Evolutionary conservation across 2,113 vertebrate genomes (phyloP), one percentile per base, ranked within the genome.

Genomic region (Capra hircus): DNA sequence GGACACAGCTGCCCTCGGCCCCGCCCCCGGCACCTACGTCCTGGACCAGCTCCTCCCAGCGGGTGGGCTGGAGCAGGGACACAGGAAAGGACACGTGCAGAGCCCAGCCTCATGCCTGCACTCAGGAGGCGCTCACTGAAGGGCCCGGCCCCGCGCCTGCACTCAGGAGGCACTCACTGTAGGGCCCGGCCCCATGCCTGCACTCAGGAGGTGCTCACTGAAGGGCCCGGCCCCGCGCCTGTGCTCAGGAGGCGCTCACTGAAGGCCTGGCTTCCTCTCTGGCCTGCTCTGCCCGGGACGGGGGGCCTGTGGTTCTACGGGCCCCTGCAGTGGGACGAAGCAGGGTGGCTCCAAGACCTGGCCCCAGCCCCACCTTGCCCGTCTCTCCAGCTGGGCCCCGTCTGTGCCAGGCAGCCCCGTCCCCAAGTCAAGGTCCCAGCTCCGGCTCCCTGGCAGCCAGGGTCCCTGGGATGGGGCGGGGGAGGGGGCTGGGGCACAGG

Each of bases 51-150:
- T 16, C 40, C 36, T 52, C 57, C 57, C 8, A 3, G 67, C 1
- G 0, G 28, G 62, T 11, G 2, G 23, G 43, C 40, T 2, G 0
- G 6, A 19, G 21, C 0, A 1, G 6, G 77, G 40, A 19, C 1
- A 1, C 48, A 17, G 4, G 60, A 8, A 27, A 59, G 10, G 1
- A 14, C 14, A 13, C 0, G 0, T 8, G 45, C 62, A 4, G 2
- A 15, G 5, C 83, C 23, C 11, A 14, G 36, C 60, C 64, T 4
- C 48, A 1, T 0, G 4, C 52, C 74, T 0, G 40, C 64, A 0
- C 64, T 1, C 23, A 15, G 55, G 0, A 1, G 6, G 43, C 11
- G 53, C 53, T 7, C 6, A 17, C 53, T 53, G 53, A 53, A 53
- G 53, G 53, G 57, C 57, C 57, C 11, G 1, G 59, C 59, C 59